Evolutionary conservation across 2,888 invertebrate genomes (phyloP).

Genomic region (Elysia crispata): DNA sequence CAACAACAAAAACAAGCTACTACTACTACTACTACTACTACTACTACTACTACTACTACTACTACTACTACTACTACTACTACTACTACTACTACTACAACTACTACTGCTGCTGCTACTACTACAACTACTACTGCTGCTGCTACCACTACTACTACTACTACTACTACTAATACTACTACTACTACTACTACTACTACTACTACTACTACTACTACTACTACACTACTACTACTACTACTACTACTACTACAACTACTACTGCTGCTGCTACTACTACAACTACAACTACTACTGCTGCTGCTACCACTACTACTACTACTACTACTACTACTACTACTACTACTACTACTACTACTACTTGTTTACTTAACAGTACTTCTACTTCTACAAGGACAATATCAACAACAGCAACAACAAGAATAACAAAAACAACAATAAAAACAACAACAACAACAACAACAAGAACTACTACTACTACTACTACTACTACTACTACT

Average conservation of each 20-base stretch:
- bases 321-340: neutral
- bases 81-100: constrained; percentile 14
- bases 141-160: too few relatives aligned
- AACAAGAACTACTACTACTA: too few relatives aligned
- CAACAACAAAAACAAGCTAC: too few relatives aligned
- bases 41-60: constrained; percentile 7
- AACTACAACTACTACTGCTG: neutral
- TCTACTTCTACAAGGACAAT: neutral
- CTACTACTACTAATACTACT: too few relatives aligned
- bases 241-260: neutral
- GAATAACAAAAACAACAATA: constrained; percentile 16
- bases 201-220: too few relatives aligned
- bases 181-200: too few relatives aligned
- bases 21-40: constrained; percentile 14
- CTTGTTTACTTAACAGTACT: neutral
- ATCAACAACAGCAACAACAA: too few relatives aligned
- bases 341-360: constrained; percentile 23
- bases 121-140: constrained; percentile 19
- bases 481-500: too few relatives aligned
- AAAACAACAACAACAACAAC: too few relatives aligned
- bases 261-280: constrained; percentile 14
- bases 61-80: constrained; percentile 9
- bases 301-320: constrained; percentile 1
- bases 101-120: too few relatives aligned
- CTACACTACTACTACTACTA: too few relatives aligned